Percentiles rank a stretch among this genome's conserved stretches.
Conservation (phyloP, 2,797 vertebrate species). For the Neoniphon sammara region DNA sequence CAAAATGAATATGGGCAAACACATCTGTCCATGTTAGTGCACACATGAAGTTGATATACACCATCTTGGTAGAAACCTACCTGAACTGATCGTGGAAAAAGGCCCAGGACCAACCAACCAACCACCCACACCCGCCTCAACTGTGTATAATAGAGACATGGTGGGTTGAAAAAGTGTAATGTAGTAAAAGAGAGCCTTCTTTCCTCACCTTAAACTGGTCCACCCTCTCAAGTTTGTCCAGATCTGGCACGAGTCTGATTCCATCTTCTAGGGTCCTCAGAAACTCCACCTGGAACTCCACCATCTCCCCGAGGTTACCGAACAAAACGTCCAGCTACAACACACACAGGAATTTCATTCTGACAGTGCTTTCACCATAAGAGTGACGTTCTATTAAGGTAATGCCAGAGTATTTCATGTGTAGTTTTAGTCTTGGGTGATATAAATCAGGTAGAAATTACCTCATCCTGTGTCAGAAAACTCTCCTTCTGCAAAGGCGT, state of each 20-base stretch:
- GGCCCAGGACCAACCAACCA: no score
- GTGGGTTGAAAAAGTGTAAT: neutral
- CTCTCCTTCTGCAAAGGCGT: constrained; percentile 93
- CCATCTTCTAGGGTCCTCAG: constrained; percentile 95
- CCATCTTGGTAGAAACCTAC: no score
- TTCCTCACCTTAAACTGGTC: constrained; percentile 93
- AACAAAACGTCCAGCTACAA: constrained; percentile 94
- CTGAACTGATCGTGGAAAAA: no score
- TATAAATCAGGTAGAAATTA: constrained; percentile 59
- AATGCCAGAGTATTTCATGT: neutral
- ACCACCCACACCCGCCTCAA: no score
- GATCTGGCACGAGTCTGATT: constrained; percentile 90
- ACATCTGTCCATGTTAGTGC: no score
- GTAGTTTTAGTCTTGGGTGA: neutral
- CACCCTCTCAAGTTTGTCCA: constrained; percentile 93
- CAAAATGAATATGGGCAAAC: no score
- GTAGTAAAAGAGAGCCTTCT: neutral
- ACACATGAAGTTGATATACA: no score
- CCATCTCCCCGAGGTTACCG: constrained; percentile 96
- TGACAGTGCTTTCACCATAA: neutral
- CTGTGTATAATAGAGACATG: no score
- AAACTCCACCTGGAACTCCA: constrained; percentile 97
- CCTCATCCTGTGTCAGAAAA: constrained; percentile 96
- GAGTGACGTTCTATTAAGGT: no score
- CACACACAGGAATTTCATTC: constrained; percentile 15